Percentiles rank a stretch among this genome's conserved stretches.
Evolutionary conservation across 92 coral and sea anemone species (phyloP).

Genomic region (Scolanthus callimorphus): DNA sequence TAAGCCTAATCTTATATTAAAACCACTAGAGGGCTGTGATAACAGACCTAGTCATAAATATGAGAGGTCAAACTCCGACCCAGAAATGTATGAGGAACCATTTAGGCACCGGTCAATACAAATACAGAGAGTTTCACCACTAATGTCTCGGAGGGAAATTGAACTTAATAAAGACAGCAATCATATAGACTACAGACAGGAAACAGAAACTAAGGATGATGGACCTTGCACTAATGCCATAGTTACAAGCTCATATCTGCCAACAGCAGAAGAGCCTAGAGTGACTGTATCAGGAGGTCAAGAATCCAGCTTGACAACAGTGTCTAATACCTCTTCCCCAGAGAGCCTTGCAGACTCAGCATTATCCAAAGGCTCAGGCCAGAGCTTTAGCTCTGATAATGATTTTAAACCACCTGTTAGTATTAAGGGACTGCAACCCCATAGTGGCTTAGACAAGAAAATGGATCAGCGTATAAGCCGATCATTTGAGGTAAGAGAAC

Average conservation of each 20-base stretch:
- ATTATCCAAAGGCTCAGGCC: constrained; percentile 56
- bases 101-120: constrained; percentile 22
- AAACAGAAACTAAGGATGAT: neutral
- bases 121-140: constrained; percentile 13
- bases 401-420: neutral
- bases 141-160: neutral
- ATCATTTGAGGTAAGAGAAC: neutral
- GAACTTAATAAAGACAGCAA: too few relatives aligned
- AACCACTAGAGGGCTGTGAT: neutral
- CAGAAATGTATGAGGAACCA: constrained; percentile 9
- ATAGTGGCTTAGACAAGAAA: neutral
- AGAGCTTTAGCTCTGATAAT: constrained; percentile 21
- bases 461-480: neutral
- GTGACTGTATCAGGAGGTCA: neutral
- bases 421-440: neutral
- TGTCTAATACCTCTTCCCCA: constrained; percentile 20
- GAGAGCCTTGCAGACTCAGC: constrained; percentile 59
- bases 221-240: neutral
- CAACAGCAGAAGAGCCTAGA: neutral
- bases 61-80: neutral
- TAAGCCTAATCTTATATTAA: neutral
- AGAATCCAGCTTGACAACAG: neutral
- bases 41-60: neutral
- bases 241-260: neutral
- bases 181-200: neutral